These are phyloP conservation scores for Drosophila tripunctata DNA, from an alignment of 2,888 invertebrate genomes.

Conservation along the genomic window DNA sequence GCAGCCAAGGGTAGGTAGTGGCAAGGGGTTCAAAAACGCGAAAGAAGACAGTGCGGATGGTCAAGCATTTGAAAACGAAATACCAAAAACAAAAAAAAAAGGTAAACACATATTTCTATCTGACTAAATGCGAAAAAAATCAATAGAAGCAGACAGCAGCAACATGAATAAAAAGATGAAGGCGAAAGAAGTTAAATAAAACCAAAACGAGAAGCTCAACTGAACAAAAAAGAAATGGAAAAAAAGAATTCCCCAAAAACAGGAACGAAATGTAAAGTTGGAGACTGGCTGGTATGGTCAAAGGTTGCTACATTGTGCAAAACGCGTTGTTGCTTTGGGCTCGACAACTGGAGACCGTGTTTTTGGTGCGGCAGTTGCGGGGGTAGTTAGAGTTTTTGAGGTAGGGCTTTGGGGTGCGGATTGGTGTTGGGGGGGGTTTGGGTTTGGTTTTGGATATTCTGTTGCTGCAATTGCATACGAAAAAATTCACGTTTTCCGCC, in stretches of 20 bases:
- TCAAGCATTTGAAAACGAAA: conserved; percentile 64
- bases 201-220: conserved; percentile 50
- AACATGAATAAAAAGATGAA: conserved; percentile 70
- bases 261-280: conserved; percentile 34
- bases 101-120: conserved; percentile 44
- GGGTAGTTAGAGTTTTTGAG: neutral
- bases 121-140: conserved; percentile 82
- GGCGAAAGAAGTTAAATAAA: conserved; percentile 66
- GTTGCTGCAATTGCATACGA: conserved; percentile 74
- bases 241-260: conserved; percentile 40
- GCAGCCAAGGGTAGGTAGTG: conserved; percentile 12
- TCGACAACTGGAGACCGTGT: conserved; percentile 7
- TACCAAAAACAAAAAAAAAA: conserved; percentile 27
- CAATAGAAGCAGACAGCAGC: conserved; percentile 84
- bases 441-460: conserved; percentile 27
- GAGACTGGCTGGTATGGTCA: conserved; percentile 39
- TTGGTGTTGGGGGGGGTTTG: conserved; percentile 6
- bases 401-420: neutral
- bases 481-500: conserved; percentile 78
- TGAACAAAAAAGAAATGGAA: conserved; percentile 23
- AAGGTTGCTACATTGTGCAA: conserved; percentile 77
- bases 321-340: conserved; percentile 58
- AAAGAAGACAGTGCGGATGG: conserved; percentile 38
- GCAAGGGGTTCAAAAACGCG: neutral
- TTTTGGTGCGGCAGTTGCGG: no score